Evolutionary conservation across 92 coral and sea anemone genomes (phyloP), one percentile per base, ranked within the genome.

Genomic region (Isaurus tuberculatus): DNA sequence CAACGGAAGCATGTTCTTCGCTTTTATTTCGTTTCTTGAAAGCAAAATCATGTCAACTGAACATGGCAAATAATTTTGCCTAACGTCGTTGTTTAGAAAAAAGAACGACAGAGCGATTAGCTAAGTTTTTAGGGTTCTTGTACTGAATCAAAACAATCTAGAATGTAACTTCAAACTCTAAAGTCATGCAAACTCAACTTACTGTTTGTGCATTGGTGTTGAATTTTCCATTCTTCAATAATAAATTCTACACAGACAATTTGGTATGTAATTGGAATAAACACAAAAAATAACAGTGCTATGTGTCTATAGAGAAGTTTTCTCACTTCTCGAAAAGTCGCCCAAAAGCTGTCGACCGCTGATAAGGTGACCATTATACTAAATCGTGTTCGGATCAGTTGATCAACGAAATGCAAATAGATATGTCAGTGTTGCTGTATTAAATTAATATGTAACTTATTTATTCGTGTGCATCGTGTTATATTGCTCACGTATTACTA

Each of bases 191-290:
- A 28, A 17, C 19, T 67, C 8, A 5, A 69, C 97, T 88, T 82
- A 93, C 98, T 90, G 11, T 88, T 84, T 1, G 5, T 60, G 42
- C 77, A 81, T 23, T 93, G 89, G 19, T 81, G 85, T 10, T 82
- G 69, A 8, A 42, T 64, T n/a, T 68, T 65, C 43, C 87, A 85
- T 69, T 91, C 91, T 29, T 91, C 91, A 37, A 89, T 89, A 22
- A 93, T 66, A 22, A 91, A 91, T 29, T 85, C 90, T 74, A 93
- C 85, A 48, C 86, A 69, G 72, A 89, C 87, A 31, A 91, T 89
- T 73, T 93, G 98, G 73, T 86, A 91, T 5, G 88, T 91, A 7
- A 93, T 72, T 17, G 91, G 86, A 64, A 93, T 84, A 55, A 88
- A 70, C 14, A 93, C 84, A 14, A 93, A 30, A 51, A 89, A 67